Conservation (phyloP, 2,888 invertebrate species). For the Caenorhabditis afra region DNA sequence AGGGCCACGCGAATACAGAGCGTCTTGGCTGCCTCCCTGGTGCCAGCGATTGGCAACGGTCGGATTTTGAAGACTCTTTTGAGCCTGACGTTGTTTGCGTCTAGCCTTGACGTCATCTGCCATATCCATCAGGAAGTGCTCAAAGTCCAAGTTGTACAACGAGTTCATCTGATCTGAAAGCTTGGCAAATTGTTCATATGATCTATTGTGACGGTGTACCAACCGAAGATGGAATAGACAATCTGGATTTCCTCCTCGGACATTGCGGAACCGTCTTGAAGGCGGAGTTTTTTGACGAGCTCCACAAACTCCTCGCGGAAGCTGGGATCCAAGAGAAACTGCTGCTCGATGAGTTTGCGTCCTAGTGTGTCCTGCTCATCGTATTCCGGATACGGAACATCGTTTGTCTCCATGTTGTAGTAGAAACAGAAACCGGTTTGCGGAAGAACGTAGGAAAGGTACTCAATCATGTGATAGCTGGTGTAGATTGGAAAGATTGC, state of each 20-base stretch:
- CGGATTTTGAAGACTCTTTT: not conserved
- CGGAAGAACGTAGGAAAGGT: not conserved
- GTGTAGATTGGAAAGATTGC: constrained; percentile 12
- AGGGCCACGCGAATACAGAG: not conserved
- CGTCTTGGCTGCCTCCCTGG: not conserved
- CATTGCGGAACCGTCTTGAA: not conserved
- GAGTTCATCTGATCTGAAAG: constrained; percentile 38
- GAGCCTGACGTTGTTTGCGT: not conserved
- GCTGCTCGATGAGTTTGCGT: constrained; percentile 6
- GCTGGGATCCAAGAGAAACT: constrained; percentile 17
- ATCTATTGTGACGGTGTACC: not conserved
- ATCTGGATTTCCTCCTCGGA: not conserved
- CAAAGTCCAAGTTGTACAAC: constrained; percentile 21
- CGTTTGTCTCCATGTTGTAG: not conserved
- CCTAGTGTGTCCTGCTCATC: not conserved
- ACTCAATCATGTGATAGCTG: constrained; percentile 31
- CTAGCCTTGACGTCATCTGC: not conserved
- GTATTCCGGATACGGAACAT: constrained; percentile 12
- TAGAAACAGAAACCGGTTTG: not conserved
- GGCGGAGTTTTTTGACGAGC: not conserved
- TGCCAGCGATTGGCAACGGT: not conserved
- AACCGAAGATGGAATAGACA: constrained; percentile 2
- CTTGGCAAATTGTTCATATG: not conserved
- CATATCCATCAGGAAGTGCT: constrained; percentile 3
- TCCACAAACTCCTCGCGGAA: constrained; percentile 20